Evolutionary conservation across 2,797 vertebrate species (phyloP).

Genomic region (Adelosebastes latens): DNA sequence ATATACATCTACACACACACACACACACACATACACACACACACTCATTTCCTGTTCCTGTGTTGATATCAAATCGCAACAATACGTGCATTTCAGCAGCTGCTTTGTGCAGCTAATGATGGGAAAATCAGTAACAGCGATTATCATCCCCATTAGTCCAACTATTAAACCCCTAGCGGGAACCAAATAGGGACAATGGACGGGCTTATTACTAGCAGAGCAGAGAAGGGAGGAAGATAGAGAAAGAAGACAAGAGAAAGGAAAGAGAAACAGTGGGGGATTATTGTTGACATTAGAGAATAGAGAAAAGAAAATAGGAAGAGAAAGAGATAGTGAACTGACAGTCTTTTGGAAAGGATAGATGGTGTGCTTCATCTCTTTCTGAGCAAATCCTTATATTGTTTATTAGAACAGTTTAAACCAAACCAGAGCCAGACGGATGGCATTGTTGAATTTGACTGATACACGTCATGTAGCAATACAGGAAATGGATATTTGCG

Average conservation of each 20-base stretch:
- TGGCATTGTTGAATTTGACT: not conserved
- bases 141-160: slow-evolving; percentile 65
- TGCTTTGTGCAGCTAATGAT: slow-evolving; percentile 63
- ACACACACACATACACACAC: slow-evolving; percentile 7
- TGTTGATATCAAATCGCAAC: slow-evolving; percentile 72
- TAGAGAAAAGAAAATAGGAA: not conserved
- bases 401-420: not conserved
- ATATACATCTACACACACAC: not conserved
- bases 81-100: slow-evolving; percentile 71
- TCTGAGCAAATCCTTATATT: not conserved
- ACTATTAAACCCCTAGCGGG: slow-evolving; percentile 60
- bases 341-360: not conserved
- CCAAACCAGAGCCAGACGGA: not conserved
- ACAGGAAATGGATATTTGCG: slow-evolving; percentile 14
- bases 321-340: not conserved
- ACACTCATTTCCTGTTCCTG: slow-evolving; percentile 70
- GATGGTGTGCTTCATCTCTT: not conserved
- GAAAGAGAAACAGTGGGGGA: not conserved
- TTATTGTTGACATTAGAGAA: not conserved
- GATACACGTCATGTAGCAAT: not conserved
- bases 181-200: slow-evolving; percentile 63
- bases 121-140: slow-evolving; percentile 55
- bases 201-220: slow-evolving; percentile 21
- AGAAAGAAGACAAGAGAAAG: not conserved
- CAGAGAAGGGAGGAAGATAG: not conserved